Evolutionary conservation across 2,888 invertebrate species (phyloP).

Genomic region (Entomobrya proxima): DNA sequence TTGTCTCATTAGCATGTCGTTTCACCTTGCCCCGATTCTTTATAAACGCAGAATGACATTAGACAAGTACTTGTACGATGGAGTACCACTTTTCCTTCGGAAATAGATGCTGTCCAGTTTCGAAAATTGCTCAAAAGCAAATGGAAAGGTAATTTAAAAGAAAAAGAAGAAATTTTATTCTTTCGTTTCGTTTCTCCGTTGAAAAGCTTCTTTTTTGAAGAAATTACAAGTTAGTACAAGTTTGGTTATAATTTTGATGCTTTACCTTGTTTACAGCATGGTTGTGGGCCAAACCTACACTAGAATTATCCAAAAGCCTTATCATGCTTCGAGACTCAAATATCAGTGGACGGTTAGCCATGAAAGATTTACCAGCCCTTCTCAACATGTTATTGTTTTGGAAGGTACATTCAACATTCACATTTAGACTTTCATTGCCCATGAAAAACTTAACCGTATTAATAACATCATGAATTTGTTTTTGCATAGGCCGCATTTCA

Average conservation of each 20-base stretch:
- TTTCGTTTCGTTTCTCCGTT: not conserved
- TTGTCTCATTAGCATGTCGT: not conserved
- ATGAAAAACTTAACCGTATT: not conserved
- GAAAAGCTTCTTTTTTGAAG: not conserved
- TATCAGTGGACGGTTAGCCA: slow-evolving; percentile 82
- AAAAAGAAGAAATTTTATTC: too few relatives aligned
- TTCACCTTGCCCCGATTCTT: not conserved
- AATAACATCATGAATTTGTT: not conserved
- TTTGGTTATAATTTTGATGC: too few relatives aligned
- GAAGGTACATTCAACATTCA: slow-evolving; percentile 79
- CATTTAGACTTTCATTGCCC: too few relatives aligned
- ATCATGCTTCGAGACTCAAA: slow-evolving; percentile 84
- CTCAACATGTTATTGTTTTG: slow-evolving; percentile 83
- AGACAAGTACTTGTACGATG: slow-evolving; percentile 80
- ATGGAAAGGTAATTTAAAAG: slow-evolving; percentile 81
- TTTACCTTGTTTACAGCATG: slow-evolving; percentile 77
- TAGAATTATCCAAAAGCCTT: slow-evolving; percentile 83
- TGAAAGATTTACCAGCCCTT: slow-evolving; percentile 82
- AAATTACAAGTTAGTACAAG: too few relatives aligned
- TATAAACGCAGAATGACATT: slow-evolving; percentile 79
- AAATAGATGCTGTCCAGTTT: slow-evolving; percentile 82
- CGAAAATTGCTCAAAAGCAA: slow-evolving; percentile 81
- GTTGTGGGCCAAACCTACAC: slow-evolving; percentile 81
- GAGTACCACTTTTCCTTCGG: slow-evolving; percentile 80
- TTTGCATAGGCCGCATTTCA: slow-evolving; percentile 80